phyloP scores from a whole-genome alignment of 2,888 invertebrate species.

The Nomada goodeniana region DNA sequence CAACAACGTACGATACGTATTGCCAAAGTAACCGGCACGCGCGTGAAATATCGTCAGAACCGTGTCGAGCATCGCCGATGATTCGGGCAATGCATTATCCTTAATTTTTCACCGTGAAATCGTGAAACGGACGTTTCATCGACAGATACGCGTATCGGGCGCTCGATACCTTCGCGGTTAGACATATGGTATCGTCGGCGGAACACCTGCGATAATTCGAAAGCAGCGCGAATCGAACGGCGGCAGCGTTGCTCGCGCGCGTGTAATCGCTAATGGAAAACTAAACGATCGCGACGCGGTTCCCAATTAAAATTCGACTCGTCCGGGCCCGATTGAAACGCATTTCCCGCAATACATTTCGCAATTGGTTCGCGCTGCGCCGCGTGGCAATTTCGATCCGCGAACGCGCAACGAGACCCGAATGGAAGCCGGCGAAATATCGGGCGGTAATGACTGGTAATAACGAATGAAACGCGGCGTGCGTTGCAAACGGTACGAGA shows the following conservation, averaged over 20 bases:
- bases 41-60: constrained; percentile 13
- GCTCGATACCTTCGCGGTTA: constrained; percentile 43
- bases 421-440: constrained; percentile 67
- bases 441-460: constrained; percentile 68
- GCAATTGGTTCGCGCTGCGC: neutral
- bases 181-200: constrained; percentile 28
- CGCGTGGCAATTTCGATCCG: neutral
- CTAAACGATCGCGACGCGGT: too few species aligned
- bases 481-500: constrained; percentile 78
- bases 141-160: constrained; percentile 18
- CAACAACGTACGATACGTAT: constrained; percentile 19
- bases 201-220: constrained; percentile 43
- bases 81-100: constrained; percentile 61
- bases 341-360: too few species aligned
- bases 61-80: constrained; percentile 49
- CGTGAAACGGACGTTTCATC: constrained; percentile 52
- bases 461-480: constrained; percentile 44
- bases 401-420: constrained; percentile 70
- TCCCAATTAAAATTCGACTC: neutral
- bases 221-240: constrained; percentile 37
- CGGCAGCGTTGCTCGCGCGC: constrained; percentile 15
- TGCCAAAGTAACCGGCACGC: neutral
- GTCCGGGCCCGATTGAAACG: too few species aligned
- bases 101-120: constrained; percentile 70
- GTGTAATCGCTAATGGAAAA: neutral